Percentiles rank a stretch among this genome's conserved stretches.
Conservation (phyloP, 2,888 invertebrate species). For the Agrochola circellaris region DNA sequence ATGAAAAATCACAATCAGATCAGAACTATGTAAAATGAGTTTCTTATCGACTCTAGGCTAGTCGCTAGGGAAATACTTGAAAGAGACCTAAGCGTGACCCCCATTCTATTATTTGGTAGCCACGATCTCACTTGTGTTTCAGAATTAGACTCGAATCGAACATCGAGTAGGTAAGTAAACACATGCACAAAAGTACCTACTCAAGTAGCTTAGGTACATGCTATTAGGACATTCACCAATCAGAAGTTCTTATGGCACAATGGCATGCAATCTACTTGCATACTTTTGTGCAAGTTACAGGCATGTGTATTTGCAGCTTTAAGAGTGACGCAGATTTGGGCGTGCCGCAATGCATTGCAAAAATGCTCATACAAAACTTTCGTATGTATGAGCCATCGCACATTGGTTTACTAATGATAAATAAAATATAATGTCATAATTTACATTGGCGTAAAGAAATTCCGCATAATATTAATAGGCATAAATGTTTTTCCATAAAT, state of each 20-base stretch:
- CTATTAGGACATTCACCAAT: not conserved
- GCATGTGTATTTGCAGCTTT: not conserved
- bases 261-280: not conserved
- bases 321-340: not conserved
- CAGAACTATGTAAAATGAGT: too few relatives aligned
- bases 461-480: too few relatives aligned
- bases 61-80: constrained; percentile 5
- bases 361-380: not conserved
- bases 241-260: not conserved
- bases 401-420: too few relatives aligned
- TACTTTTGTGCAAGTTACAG: not conserved
- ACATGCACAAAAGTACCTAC: not conserved
- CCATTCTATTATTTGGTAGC: not conserved
- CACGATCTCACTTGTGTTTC: not conserved
- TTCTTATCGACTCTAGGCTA: not conserved
- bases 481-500: too few relatives aligned
- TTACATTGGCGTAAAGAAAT: too few relatives aligned
- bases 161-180: not conserved
- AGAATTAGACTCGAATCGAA: not conserved
- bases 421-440: too few relatives aligned
- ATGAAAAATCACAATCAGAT: not conserved
- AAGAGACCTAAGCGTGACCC: not conserved
- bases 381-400: not conserved
- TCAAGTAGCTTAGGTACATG: not conserved
- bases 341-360: not conserved